Percentiles rank a stretch among this genome's conserved stretches.
Evolutionary conservation across 2,888 invertebrate genomes (phyloP).

Genomic region (Corbicula japonica): DNA sequence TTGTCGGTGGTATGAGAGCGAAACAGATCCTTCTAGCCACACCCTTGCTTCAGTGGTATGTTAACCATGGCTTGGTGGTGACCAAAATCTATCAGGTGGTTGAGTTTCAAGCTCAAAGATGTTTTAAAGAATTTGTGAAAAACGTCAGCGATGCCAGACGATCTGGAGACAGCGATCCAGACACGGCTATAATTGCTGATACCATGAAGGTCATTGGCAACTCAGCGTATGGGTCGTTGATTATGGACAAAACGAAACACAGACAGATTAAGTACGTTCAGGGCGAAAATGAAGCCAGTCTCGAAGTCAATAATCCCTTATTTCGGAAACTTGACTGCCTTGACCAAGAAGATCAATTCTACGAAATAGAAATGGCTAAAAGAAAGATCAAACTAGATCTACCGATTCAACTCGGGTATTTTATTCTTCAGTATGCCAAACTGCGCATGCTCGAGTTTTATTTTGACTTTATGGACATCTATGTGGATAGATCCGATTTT

Average conservation of each 20-base stretch:
- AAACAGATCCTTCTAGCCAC: too few relatives aligned
- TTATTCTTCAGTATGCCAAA: too few relatives aligned
- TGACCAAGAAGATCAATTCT: constrained; percentile 44
- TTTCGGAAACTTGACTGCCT: constrained; percentile 53
- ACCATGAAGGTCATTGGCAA: constrained; percentile 45
- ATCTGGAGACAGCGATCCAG: constrained; percentile 32
- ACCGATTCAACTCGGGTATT: constrained; percentile 64
- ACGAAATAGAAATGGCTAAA: too few relatives aligned
- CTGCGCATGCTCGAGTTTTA: constrained; percentile 65
- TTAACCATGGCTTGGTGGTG: constrained; percentile 60
- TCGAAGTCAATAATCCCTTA: too few relatives aligned
- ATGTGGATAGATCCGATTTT: constrained; percentile 64
- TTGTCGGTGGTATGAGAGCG: constrained; percentile 58
- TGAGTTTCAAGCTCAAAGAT: constrained; percentile 41
- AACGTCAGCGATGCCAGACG: too few relatives aligned
- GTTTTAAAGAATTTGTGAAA: constrained; percentile 49
- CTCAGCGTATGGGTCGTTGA: constrained; percentile 57
- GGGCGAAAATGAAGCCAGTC: too few relatives aligned
- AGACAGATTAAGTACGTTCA: constrained; percentile 47
- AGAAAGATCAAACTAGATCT: constrained; percentile 52
- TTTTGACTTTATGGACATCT: constrained; percentile 63
- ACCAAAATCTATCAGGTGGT: constrained; percentile 53
- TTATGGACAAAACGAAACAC: constrained; percentile 64
- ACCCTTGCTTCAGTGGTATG: too few relatives aligned
- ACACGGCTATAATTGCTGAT: constrained; percentile 46